These are phyloP conservation scores for Nysson spinosus DNA, from an alignment of 2,888 invertebrate genomes.

Conservation along the genomic window DNA sequence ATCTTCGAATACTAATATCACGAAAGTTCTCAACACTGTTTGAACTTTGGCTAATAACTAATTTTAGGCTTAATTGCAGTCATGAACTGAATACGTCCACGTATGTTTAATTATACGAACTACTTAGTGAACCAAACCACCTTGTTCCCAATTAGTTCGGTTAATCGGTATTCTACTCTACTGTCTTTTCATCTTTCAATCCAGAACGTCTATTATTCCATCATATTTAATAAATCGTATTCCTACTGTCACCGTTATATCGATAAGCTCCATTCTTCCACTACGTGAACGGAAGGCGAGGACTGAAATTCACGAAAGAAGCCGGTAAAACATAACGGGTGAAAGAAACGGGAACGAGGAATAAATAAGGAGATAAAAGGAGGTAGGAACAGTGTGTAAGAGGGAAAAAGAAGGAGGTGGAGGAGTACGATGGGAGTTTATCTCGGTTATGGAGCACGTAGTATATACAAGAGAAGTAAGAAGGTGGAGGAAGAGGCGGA, in stretches of 20 bases:
- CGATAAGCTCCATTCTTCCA: too few relatives aligned
- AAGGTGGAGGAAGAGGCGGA: slow-evolving; percentile 43
- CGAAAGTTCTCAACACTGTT: too few relatives aligned
- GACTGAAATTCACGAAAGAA: slow-evolving; percentile 7
- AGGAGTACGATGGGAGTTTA: slow-evolving; percentile 57
- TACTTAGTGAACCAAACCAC: too few relatives aligned
- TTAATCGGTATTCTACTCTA: too few relatives aligned
- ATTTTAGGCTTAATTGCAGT: too few relatives aligned
- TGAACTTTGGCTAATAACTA: too few relatives aligned
- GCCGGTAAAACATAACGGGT: slow-evolving; percentile 34
- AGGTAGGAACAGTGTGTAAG: slow-evolving; percentile 18
- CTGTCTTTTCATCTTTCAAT: neutral
- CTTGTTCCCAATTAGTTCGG: neutral
- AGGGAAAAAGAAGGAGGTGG: slow-evolving; percentile 20
- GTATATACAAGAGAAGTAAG: slow-evolving; percentile 47
- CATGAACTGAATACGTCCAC: too few relatives aligned
- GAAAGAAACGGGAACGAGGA: slow-evolving; percentile 39
- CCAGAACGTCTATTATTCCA: neutral
- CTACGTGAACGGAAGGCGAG: slow-evolving; percentile 5
- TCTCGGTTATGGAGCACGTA: slow-evolving; percentile 57
- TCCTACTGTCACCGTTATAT: too few relatives aligned
- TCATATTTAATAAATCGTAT: neutral
- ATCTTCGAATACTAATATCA: too few relatives aligned
- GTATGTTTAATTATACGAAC: too few relatives aligned
- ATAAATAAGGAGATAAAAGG: slow-evolving; percentile 44